A percentile compares a stretch with the other conserved stretches of the same genome.
phyloP scores from a whole-genome alignment of 2,113 vertebrate genomes.

The human region DNA sequence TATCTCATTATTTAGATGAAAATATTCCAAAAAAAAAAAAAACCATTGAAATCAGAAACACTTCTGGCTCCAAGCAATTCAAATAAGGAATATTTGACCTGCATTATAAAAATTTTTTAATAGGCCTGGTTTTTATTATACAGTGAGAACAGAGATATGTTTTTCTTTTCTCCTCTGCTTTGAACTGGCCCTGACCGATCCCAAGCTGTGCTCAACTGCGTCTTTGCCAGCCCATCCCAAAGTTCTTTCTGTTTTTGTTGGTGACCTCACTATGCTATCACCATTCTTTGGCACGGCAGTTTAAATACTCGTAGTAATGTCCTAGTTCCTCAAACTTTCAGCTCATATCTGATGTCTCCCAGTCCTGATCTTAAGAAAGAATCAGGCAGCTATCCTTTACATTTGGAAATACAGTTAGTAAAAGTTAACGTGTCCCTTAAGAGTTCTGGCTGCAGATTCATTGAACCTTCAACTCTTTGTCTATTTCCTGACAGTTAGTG shows the following conservation, averaged over 20 bases:
- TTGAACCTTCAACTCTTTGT: not conserved
- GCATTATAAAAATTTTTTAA: not conserved
- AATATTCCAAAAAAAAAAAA: not conserved
- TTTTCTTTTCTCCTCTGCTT: not conserved
- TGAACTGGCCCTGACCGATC: not conserved
- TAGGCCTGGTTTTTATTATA: not conserved
- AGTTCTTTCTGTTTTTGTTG: not conserved
- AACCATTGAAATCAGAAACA: not conserved
- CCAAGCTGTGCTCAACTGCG: not conserved
- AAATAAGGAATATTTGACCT: not conserved
- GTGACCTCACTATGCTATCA: not conserved
- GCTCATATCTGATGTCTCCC: not conserved
- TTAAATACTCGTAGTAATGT: not conserved
- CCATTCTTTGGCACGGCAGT: not conserved
- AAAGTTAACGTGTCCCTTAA: not conserved
- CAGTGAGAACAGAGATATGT: accelerated
- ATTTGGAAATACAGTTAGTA: not conserved
- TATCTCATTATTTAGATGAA: not conserved
- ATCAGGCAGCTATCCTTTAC: not conserved
- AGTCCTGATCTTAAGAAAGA: not conserved
- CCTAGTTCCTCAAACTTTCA: not conserved
- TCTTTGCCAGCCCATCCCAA: not conserved
- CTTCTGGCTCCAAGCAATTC: not conserved
- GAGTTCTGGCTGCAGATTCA: not conserved
- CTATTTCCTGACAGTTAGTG: not conserved